Evolutionary conservation across 2,797 vertebrate species (phyloP), one percentile per base, ranked within the genome.

Genomic region (Eospalax fontanierii): DNA sequence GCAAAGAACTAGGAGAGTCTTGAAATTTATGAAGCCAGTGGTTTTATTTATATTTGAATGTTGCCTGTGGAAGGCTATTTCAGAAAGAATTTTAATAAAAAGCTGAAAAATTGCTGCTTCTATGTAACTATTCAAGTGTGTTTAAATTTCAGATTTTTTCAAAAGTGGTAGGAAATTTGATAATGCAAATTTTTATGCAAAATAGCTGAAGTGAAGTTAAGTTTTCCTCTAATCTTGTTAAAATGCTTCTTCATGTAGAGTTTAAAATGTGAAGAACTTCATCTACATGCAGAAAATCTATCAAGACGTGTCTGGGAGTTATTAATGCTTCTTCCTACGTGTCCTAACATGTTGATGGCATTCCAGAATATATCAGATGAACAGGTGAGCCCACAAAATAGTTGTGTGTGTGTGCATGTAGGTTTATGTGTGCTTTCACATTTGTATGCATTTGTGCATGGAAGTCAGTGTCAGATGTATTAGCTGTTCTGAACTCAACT

Each of bases 341-440:
- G 99, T 98, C 99, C 99, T 97, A 99, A 99, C 98, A 99, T 99
- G 99, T 98, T 99, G 82, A 99, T 99, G 98, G 99, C 99, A 92
- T 99, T 99, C 98, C 99, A 99, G 98, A 99, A 99, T 98, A 99
- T 99, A 98, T 99, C 99, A 0, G 99, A 99, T 76, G 99, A 99
- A 87, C 98, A 99, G 98, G 99, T 99, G 82, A 98, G 98, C 97
- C 73, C 54, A 46, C 14, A 68, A 16, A 50, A 40, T 78, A 84
- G 61, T 24, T 61, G 6, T 2, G 0, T 38, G 26, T 73, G 50
- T 33, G 10, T 73, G 35, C 8, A 3, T 63, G 61, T 11, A 11
- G 14, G 65, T 54, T 54, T 12, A 54, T 68, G 65, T 68, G 65
- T 68, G 14, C 28, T 10, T 63, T 19, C 24, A 63, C 10, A 10